These are phyloP conservation scores for Euplagia quadripunctaria DNA, from an alignment of 2,888 invertebrate genomes.

Conservation along the genomic window DNA sequence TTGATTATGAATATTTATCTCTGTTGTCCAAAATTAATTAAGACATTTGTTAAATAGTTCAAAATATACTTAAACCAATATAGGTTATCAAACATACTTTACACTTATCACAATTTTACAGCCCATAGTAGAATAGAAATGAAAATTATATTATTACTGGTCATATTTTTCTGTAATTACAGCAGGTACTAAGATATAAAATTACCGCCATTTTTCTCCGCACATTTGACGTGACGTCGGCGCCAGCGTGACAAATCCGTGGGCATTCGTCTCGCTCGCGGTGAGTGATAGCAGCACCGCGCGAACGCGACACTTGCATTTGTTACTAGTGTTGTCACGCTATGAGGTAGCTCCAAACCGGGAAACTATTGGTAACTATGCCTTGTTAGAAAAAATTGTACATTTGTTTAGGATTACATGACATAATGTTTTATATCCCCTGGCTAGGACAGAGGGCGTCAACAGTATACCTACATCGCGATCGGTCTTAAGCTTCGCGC, in stretches of 20 bases:
- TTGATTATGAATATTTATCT: too few species aligned
- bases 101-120: too few species aligned
- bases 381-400: not conserved
- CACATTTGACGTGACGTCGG: conserved; percentile 45
- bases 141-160: not conserved
- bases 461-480: too few species aligned
- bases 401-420: too few species aligned
- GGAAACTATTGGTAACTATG: not conserved
- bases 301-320: conserved; percentile 54
- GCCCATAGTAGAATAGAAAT: not conserved
- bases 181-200: conserved; percentile 39
- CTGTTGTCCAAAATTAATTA: too few species aligned
- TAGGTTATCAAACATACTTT: too few species aligned
- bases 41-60: too few species aligned
- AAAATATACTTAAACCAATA: too few species aligned
- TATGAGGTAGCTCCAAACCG: not conserved
- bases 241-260: conserved; percentile 56
- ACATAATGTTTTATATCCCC: too few species aligned
- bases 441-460: too few species aligned
- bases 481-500: too few species aligned
- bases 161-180: conserved; percentile 16
- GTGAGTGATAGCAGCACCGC: conserved; percentile 58
- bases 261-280: conserved; percentile 56
- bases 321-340: conserved; percentile 44
- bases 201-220: conserved; percentile 42